These are phyloP conservation scores for Apaloderma vittatum DNA, from an alignment of 2,113 vertebrate genomes.

Conservation along the genomic window DNA sequence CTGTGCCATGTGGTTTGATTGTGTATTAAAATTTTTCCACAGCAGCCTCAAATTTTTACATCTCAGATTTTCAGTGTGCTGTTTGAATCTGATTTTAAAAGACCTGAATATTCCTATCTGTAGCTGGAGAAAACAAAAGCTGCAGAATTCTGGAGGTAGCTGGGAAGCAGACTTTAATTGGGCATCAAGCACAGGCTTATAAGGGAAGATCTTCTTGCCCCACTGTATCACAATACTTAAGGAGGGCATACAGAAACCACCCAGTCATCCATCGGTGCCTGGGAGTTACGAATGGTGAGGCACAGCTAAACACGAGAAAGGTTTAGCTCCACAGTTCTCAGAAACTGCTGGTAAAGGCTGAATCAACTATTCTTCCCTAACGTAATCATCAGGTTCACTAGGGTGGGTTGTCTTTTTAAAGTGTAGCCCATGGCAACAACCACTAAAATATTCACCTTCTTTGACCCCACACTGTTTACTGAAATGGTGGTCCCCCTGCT, in stretches of 20 bases:
- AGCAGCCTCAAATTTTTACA: background rate
- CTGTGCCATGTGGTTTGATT: background rate
- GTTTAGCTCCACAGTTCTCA: background rate
- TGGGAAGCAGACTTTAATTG: background rate
- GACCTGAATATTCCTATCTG: background rate
- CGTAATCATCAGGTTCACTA: background rate
- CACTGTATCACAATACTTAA: background rate
- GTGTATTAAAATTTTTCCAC: background rate
- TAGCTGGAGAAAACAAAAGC: background rate
- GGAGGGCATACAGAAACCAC: background rate
- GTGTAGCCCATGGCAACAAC: accelerated
- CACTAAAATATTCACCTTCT: background rate
- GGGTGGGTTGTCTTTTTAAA: background rate
- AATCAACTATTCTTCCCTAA: background rate
- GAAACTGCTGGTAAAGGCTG: background rate
- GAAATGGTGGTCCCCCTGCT: background rate
- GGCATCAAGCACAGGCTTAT: background rate
- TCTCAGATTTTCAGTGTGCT: background rate
- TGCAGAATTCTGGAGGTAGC: background rate
- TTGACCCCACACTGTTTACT: background rate
- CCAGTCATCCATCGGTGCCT: background rate
- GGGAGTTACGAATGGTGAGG: background rate
- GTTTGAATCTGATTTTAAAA: background rate
- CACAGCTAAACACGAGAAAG: background rate
- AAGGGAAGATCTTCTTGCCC: background rate